Base-by-base conservation (phyloP, 2,797 vertebrate species). In the Glyptemys insculpta region DNA sequence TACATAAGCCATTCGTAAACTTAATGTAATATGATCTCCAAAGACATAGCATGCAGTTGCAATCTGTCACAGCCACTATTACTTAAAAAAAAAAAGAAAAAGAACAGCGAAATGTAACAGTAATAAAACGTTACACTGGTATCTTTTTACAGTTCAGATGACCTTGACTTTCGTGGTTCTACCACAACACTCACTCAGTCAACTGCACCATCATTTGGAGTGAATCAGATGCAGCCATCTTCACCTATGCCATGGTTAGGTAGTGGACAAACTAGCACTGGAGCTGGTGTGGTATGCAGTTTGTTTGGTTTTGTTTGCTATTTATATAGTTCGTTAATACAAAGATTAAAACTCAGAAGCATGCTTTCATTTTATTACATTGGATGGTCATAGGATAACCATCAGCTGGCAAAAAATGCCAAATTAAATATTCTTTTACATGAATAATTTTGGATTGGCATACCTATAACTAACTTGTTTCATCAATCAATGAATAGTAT, bases 161-260 rank as follows among this genome's bases (percentile, higher is more conserved):
- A 99, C 37, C 68, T 98, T 44, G 99, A 99, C 92, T 98, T 99
- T 62, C 99, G 99, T 23, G 99, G 99, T 8, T 99, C 99, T 81
- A 99, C 99, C 82, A 99, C 99, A 86, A 99, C 99, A 41, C 99
- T 99, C 4, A 98, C 99, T 88, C 99, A 99, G 94, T 97, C 99
- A 8, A 98, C 98, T 91, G 92, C 98, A 0, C 95, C 98, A 0
- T 97, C 99, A 3, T 99, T 99, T 87, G 98, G 99, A 23, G 98
- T 98, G 5, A 98, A 95, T 4, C 99, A 99, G 92, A 99, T 99
- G 91, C 98, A 98, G 1, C 99, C 99, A 3, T 99, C 99, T 31
- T 98, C 99, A 2, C 99, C 99, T 44, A 99, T 99, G 99, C 99
- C 99, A 0, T 99, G 99, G 99, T 97, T 99, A 5, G 99, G 99